Percentiles rank a stretch among this genome's conserved stretches.
Conservation (phyloP, 2,113 vertebrate species). For the Ammodytes marinus region DNA sequence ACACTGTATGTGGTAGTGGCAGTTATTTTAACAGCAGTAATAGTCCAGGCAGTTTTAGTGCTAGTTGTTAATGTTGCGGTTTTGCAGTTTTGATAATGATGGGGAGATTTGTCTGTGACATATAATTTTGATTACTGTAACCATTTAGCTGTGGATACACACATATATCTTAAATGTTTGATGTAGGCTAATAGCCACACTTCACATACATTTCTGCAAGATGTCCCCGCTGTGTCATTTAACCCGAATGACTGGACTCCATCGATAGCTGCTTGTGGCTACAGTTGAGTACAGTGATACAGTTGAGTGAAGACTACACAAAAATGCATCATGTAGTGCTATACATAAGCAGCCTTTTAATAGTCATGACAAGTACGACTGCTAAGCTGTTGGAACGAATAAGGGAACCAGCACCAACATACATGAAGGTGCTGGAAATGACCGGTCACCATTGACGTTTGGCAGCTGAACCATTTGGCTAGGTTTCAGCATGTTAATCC, state of each 20-base stretch:
- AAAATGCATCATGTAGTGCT: no score
- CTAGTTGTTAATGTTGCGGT: constrained; percentile 5
- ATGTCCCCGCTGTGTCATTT: neutral
- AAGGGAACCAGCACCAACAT: neutral
- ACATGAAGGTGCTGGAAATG: neutral
- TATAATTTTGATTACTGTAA: constrained; percentile 19
- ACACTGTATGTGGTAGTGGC: constrained; percentile 16
- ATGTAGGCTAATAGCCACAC: neutral
- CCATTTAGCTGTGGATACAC: constrained; percentile 1
- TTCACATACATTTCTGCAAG: neutral
- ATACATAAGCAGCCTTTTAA: no score
- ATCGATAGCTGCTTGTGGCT: neutral
- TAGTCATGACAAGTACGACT: no score
- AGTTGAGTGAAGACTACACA: no score
- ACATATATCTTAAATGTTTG: neutral
- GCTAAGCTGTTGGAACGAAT: no score
- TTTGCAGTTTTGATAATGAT: constrained; percentile 19
- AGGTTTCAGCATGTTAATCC: neutral
- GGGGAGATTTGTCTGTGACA: neutral
- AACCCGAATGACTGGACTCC: neutral
- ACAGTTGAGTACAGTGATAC: neutral
- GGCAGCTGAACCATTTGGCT: rapidly evolving
- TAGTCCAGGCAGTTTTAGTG: neutral
- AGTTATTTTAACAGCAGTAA: constrained; percentile 32
- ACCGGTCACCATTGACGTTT: neutral